phyloP scores from a whole-genome alignment of 1,140 invertebrate species.

The Pseudomyrmex gracilis region DNA sequence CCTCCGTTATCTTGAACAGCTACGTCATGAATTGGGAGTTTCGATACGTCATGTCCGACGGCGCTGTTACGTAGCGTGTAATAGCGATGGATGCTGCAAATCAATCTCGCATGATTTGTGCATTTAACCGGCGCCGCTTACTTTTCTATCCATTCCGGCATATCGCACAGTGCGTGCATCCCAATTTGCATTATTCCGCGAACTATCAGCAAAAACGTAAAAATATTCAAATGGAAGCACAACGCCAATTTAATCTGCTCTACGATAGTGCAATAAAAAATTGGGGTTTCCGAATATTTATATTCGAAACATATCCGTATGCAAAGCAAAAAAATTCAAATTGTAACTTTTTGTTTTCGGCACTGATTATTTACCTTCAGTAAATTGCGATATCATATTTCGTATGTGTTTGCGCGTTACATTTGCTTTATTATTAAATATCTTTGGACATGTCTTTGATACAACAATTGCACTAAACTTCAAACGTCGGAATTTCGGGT shows the following conservation, averaged over 20 bases:
- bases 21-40: slow-evolving; percentile 44
- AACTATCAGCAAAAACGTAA: neutral
- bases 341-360: neutral
- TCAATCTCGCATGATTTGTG: slow-evolving; percentile 50
- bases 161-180: neutral
- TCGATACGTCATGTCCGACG: slow-evolving; percentile 37
- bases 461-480: neutral
- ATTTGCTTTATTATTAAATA: neutral
- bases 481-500: too few relatives aligned
- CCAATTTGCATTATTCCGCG: neutral
- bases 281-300: neutral
- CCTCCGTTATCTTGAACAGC: slow-evolving; percentile 51
- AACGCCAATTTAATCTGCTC: slow-evolving; percentile 7
- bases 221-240: slow-evolving; percentile 16
- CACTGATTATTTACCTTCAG: slow-evolving; percentile 7
- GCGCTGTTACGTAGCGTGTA: slow-evolving; percentile 35
- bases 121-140: slow-evolving; percentile 21
- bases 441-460: neutral
- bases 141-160: slow-evolving; percentile 15
- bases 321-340: neutral
- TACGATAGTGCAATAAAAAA: slow-evolving; percentile 24
- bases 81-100: slow-evolving; percentile 13
- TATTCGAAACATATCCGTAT: neutral
- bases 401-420: neutral
- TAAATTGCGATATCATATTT: slow-evolving; percentile 9